phyloP scores from a whole-genome alignment of 2,113 vertebrate genomes.

The human (Homo sapiens) region GRCh38 chr3:32935501-32936000 shows the following conservation, averaged over 20 bases:
- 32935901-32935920: neutral
- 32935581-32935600: too few relatives aligned
- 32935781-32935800: neutral
- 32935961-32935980: neutral
- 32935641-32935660: too few relatives aligned
- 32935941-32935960: neutral
- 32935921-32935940: too few relatives aligned
- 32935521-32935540: too few relatives aligned
- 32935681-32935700: neutral
- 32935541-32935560: too few relatives aligned
- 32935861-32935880: neutral
- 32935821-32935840: neutral
- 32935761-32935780: neutral
- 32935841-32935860: neutral
- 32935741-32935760: neutral
- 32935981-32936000: neutral
- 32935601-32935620: too few relatives aligned
- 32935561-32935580: too few relatives aligned
- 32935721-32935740: neutral
- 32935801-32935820: neutral
- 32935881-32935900: neutral
- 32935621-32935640: too few relatives aligned
- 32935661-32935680: neutral
- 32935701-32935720: neutral
- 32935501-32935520: too few relatives aligned